phyloP scores from a whole-genome alignment of 2,797 vertebrate species.

The Coccyzus lansbergi region DNA sequence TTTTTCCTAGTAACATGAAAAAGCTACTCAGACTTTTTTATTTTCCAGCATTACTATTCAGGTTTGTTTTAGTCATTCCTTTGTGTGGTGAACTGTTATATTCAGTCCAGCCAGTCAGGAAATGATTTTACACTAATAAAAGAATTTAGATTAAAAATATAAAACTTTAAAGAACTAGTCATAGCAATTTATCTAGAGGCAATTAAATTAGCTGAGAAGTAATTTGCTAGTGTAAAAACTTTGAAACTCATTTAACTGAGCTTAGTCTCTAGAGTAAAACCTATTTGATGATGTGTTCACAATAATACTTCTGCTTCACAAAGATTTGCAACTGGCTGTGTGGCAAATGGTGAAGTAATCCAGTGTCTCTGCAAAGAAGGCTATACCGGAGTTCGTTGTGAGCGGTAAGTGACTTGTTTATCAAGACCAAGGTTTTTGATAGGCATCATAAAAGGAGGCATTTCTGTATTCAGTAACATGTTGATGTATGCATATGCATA shows the following conservation, averaged over 20 bases:
- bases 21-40: slow-evolving; percentile 30
- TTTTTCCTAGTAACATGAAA: neutral
- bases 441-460: neutral
- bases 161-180: slow-evolving; percentile 1
- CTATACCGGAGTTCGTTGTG: slow-evolving; percentile 86
- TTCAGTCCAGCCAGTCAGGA: slow-evolving; percentile 5
- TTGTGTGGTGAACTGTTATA: neutral
- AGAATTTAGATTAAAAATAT: neutral
- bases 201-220: slow-evolving; percentile 9
- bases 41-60: slow-evolving; percentile 1
- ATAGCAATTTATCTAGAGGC: neutral
- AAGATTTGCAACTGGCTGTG: slow-evolving; percentile 91
- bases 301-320: neutral
- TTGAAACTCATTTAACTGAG: neutral
- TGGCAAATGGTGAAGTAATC: slow-evolving; percentile 77
- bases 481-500: neutral
- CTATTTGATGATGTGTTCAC: neutral
- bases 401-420: slow-evolving; percentile 79
- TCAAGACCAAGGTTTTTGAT: neutral
- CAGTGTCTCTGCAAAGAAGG: slow-evolving; percentile 89
- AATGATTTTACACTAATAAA: neutral
- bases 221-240: neutral
- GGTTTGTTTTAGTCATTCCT: slow-evolving; percentile 30
- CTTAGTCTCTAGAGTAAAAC: neutral
- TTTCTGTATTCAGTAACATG: neutral